Evolutionary conservation across 2,113 vertebrate genomes (phyloP).

Genomic region (Motacilla alba): DNA sequence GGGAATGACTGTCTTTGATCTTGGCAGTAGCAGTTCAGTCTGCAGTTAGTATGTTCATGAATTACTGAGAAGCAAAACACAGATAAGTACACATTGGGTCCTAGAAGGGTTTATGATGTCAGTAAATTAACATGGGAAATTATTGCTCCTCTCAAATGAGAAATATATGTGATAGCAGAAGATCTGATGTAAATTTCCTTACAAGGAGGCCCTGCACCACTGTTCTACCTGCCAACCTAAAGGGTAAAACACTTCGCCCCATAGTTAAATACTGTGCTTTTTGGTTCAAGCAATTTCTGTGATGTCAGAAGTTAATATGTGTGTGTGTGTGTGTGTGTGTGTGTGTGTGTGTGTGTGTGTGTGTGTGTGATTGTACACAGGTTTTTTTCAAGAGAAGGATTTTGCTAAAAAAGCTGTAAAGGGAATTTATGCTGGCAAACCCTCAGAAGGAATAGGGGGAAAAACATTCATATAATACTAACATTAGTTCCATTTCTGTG

Average conservation of each 20-base stretch:
- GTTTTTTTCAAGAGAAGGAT: background rate
- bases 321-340: background rate
- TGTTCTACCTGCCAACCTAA: background rate
- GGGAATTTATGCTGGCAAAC: background rate
- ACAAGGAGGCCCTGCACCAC: background rate
- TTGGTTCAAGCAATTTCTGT: background rate
- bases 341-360: too few species aligned
- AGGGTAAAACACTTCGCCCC: background rate
- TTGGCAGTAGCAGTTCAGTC: background rate
- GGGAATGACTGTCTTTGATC: background rate
- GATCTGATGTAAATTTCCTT: background rate
- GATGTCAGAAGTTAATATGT: background rate
- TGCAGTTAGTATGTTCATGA: background rate
- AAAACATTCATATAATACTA: background rate
- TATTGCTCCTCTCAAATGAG: background rate
- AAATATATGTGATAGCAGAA: background rate
- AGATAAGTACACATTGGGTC: background rate
- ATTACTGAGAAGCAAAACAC: background rate
- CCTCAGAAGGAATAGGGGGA: rapidly evolving
- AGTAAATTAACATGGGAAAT: background rate
- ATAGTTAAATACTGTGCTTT: background rate
- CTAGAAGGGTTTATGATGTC: background rate
- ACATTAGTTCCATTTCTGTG: background rate
- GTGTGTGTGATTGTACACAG: background rate
- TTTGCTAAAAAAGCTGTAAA: background rate